phyloP scores from a whole-genome alignment of 2,888 invertebrate species.

The Pterostichus madidus region DNA sequence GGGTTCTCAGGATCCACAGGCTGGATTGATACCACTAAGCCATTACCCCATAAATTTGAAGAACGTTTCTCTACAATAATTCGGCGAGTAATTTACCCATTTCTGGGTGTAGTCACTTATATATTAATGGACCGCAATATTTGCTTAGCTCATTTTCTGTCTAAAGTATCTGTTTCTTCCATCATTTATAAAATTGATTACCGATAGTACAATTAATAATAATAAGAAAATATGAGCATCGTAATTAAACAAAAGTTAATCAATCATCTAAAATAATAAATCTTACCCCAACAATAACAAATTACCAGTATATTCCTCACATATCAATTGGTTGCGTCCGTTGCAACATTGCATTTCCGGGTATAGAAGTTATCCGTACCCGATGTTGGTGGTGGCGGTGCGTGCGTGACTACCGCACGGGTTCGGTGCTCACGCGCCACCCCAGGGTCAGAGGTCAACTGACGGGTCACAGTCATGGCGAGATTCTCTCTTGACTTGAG shows the following conservation, averaged over 20 bases:
- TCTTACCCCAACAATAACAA: slow-evolving; percentile 19
- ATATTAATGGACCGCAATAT: no score
- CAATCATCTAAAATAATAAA: slow-evolving; percentile 31
- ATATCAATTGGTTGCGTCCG: slow-evolving; percentile 2
- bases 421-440: slow-evolving; percentile 59
- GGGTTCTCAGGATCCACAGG: no score
- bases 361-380: neutral
- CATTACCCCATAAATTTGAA: no score
- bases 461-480: slow-evolving; percentile 59
- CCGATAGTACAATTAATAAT: no score
- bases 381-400: neutral
- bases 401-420: slow-evolving; percentile 65
- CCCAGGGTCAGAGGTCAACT: slow-evolving; percentile 57
- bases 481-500: slow-evolving; percentile 1
- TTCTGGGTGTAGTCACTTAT: neutral
- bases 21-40: no score
- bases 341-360: slow-evolving; percentile 39
- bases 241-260: slow-evolving; percentile 43
- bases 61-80: neutral
- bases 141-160: neutral
- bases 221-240: neutral
- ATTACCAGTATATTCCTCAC: neutral
- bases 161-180: neutral
- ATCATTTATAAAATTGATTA: neutral
- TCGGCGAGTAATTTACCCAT: neutral